These are phyloP conservation scores for Aphelocoma californica DNA, from an alignment of 2,797 vertebrate genomes.

Conservation along the genomic window DNA sequence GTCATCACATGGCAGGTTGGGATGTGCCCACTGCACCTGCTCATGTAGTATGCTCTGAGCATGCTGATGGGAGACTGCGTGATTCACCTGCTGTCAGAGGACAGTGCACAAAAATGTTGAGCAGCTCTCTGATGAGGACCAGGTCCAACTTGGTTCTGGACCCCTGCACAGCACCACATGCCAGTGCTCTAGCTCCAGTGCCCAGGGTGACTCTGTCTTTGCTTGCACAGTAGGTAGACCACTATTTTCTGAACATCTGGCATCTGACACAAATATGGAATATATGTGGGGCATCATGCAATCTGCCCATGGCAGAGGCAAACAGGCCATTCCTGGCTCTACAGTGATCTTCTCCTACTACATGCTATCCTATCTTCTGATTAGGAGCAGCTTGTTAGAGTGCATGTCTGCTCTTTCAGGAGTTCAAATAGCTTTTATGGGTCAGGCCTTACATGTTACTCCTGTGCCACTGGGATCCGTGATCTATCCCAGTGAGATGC, in stretches of 20 bases:
- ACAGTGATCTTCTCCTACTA: not conserved
- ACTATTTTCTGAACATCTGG: not conserved
- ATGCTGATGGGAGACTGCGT: accelerated
- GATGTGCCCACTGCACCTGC: not conserved
- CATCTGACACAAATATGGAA: not conserved
- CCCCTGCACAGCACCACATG: not conserved
- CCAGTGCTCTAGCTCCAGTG: not conserved
- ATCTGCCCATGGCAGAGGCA: not conserved
- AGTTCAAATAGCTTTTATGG: not conserved
- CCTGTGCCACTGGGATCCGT: not conserved
- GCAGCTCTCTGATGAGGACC: not conserved
- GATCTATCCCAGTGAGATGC: not conserved
- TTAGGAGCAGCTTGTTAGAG: not conserved
- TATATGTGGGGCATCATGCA: not conserved
- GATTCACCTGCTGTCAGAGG: not conserved
- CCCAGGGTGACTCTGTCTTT: not conserved
- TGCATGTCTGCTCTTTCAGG: not conserved
- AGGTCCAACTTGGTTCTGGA: not conserved
- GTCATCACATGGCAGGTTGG: not conserved
- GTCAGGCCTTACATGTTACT: accelerated
- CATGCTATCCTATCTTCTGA: not conserved
- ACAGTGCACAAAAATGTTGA: not conserved
- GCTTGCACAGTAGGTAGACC: not conserved
- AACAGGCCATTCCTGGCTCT: not conserved
- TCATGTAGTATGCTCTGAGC: not conserved